Evolutionary conservation across 2,888 invertebrate species (phyloP), one percentile per base, ranked within the genome.

Genomic region (Epirrhoe alternata): DNA sequence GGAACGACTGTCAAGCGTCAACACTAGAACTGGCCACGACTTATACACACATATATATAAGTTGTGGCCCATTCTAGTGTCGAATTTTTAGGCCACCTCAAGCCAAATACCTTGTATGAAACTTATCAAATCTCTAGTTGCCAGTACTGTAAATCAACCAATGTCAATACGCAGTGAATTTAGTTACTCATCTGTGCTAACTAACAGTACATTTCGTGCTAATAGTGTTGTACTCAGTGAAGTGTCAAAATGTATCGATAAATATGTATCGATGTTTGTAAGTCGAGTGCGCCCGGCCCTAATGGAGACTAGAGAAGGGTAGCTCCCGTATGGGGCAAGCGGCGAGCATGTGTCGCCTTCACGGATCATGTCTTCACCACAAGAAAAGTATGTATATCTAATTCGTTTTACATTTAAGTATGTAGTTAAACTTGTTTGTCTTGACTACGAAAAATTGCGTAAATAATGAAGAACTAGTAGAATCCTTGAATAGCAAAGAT

Each of bases 281-380:
- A 84, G 74, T 74, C 67, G 74, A 68, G 72, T 76, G 79, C 79
- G 81, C 80, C 79, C 81, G 81, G 82, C 80, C 77, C 81, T 74
- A 78, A 92, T 92, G 93, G 91, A 79, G 88, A 79, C 79, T 79
- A 79, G 89, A 76, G 76, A 82, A 80, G 86, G 90, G 90, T 90
- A 93, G 92, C 91, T 90, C 92, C 90, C 94, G 94, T 92, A 96
- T 96, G 96, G 96, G 96, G 95, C 96, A 96, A 94, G 94, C 96
- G 93, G 95, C 96, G 95, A 96, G 96, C 90, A 96, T 96, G 96
- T 96, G 96, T 94, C 96, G 96, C 94, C 95, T 96, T 90, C 95
- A 96, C 93, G 95, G 95, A 94, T 95, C 94, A 93, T 94, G 94
- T 90, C 95, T 96, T 93, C 95, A 95, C 87, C 95, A 96, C 93